phyloP scores from a whole-genome alignment of 2,113 vertebrate species.

The Drymodes brunneopygia region DNA sequence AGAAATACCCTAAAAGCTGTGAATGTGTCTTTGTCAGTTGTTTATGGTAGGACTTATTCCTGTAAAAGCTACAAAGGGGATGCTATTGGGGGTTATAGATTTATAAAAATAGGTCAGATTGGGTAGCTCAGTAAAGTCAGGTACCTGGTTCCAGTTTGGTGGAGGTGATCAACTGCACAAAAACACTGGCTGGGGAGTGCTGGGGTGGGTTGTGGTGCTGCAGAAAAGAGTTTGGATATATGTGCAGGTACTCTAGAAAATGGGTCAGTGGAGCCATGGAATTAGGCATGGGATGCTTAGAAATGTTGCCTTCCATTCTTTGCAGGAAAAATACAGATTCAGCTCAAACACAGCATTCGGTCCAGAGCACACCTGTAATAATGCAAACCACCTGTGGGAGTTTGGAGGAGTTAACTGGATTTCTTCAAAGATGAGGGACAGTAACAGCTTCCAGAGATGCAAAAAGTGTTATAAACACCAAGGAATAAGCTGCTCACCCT shows the following conservation, averaged over 20 bases:
- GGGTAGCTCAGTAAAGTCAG: background rate
- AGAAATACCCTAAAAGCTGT: background rate
- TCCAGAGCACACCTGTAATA: background rate
- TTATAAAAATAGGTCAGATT: background rate
- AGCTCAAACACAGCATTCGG: background rate
- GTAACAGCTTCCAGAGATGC: background rate
- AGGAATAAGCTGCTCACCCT: background rate
- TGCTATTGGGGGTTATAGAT: background rate
- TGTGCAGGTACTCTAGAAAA: background rate
- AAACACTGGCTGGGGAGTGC: background rate
- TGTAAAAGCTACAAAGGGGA: background rate
- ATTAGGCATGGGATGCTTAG: background rate
- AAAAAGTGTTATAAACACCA: background rate
- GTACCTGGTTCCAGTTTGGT: background rate
- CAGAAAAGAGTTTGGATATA: background rate
- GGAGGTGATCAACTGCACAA: background rate
- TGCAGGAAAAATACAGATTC: background rate
- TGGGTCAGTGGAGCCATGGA: background rate
- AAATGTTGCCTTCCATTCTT: background rate
- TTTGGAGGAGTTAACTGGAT: background rate
- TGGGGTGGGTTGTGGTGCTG: background rate
- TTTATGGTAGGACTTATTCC: background rate
- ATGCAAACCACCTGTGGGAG: fast-evolving
- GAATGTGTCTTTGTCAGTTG: background rate
- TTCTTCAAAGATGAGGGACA: background rate